A percentile compares a stretch with the other conserved stretches of the same genome.
Evolutionary conservation across 2,113 vertebrate genomes (phyloP).

Genomic region (Gymnorhina tibicen): DNA sequence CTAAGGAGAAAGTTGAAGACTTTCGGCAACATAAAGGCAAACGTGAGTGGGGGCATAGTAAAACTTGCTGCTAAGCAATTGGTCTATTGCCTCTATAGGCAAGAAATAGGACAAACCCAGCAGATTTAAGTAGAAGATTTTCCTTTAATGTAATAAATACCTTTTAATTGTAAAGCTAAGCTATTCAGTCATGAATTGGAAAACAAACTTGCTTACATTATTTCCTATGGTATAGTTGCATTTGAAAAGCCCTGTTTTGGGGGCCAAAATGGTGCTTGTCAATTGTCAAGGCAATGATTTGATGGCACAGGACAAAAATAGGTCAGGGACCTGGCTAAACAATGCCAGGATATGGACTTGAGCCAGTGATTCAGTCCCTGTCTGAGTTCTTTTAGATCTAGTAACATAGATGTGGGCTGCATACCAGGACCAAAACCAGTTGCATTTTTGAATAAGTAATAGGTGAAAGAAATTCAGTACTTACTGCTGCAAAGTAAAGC

Average conservation of each 20-base stretch:
- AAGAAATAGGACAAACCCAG: not conserved
- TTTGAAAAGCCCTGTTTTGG: not conserved
- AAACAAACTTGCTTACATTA: not conserved
- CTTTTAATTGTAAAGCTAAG: not conserved
- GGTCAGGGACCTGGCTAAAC: not conserved
- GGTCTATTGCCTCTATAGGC: not conserved
- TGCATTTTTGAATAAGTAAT: not conserved
- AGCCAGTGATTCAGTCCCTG: not conserved
- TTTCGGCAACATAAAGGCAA: not conserved
- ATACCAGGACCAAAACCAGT: not conserved
- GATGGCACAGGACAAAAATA: not conserved
- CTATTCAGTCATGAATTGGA: not conserved
- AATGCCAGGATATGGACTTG: not conserved
- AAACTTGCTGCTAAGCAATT: not conserved
- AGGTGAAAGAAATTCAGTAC: not conserved
- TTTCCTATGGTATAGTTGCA: not conserved
- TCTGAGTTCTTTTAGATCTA: not conserved
- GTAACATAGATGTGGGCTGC: not conserved
- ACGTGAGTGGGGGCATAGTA: rapidly evolving
- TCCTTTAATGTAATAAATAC: not conserved
- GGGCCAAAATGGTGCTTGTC: not conserved
- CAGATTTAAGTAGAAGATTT: not conserved
- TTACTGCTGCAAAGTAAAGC: not conserved
- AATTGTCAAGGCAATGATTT: not conserved
- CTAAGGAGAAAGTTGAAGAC: not conserved